Evolutionary conservation across 2,888 invertebrate genomes (phyloP).

Genomic region (Lissonota sp.): DNA sequence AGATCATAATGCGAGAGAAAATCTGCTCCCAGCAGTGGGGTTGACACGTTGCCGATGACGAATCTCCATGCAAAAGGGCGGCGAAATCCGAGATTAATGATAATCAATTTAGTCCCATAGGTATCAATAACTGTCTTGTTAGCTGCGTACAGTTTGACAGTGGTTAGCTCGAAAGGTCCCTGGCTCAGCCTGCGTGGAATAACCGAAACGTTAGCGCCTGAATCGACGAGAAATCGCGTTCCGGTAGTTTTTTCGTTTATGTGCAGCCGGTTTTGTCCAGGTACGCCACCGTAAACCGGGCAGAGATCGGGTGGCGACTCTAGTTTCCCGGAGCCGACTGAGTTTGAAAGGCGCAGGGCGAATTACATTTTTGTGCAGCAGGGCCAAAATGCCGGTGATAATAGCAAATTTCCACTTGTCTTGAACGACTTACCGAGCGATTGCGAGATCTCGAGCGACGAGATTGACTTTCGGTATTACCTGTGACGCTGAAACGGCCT

Average conservation of each 20-base stretch:
- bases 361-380: neutral
- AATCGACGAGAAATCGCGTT: slow-evolving; percentile 52
- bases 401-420: neutral
- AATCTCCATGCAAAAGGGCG: neutral
- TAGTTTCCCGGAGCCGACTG: neutral
- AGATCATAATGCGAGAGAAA: neutral
- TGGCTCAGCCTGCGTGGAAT: slow-evolving; percentile 38
- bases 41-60: neutral
- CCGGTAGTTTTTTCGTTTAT: slow-evolving; percentile 3
- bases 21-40: neutral
- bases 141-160: slow-evolving; percentile 37
- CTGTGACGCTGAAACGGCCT: neutral
- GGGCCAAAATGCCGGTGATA: neutral
- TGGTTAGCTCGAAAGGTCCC: neutral
- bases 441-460: neutral
- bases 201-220: slow-evolving; percentile 59
- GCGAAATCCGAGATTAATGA: slow-evolving; percentile 16
- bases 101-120: slow-evolving; percentile 5
- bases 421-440: neutral
- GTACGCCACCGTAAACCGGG: neutral
- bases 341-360: neutral
- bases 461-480: neutral
- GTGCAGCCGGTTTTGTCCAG: slow-evolving; percentile 7
- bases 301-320: neutral
- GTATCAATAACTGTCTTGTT: slow-evolving; percentile 43